Evolutionary conservation across 2,888 invertebrate genomes (phyloP), one percentile per base, ranked within the genome.

Genomic region (Neoascia interrupta): DNA sequence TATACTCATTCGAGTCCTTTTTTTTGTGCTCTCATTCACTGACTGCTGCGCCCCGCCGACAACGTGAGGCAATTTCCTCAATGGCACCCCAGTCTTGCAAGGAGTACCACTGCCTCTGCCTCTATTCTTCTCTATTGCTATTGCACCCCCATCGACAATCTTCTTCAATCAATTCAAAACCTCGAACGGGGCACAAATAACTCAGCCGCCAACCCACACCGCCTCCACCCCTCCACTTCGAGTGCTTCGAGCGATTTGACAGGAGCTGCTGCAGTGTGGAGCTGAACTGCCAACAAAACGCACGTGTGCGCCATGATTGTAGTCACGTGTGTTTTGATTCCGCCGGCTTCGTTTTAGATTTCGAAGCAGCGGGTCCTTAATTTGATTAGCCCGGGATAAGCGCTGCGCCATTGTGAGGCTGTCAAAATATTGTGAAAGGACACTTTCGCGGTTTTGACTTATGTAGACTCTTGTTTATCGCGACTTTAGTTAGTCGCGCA

Each of bases 291-390:
- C 31, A n/a, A 72, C 72, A 73, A 68, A 79, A 79, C 79, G 79
- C 79, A 79, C 79, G 79, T 79, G 79, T 79, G 84, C 86, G 84
- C 85, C 85, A 84, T 87, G 87, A 88, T 87, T 88, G 86, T 84
- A 84, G 86, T 86, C 88, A 88, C 88, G 88, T 88, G 88, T 88
- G 88, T 88, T 88, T 88, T 88, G 88, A 88, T 88, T 88, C 70
- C 70, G 54, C 47, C 58, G 60, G 53, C 58, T 69, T 11, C 51
- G 66, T 28, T 61, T 54, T 56, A 28, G 45, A 47, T 23, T 37
- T 51, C 13, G 5, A 26, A 58, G 13, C 49, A 39, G 34, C 61
- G 61, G 36, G 39, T 54, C 54, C 31, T 73, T 79, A 79, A 79
- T 79, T 79, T 79, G 79, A 79, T 79, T 79, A 79, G 75, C 34